Percentiles rank a stretch among this genome's conserved stretches.
These are phyloP conservation scores for Oligia latruncula DNA, from an alignment of 2,888 invertebrate species.

Conservation along the genomic window DNA sequence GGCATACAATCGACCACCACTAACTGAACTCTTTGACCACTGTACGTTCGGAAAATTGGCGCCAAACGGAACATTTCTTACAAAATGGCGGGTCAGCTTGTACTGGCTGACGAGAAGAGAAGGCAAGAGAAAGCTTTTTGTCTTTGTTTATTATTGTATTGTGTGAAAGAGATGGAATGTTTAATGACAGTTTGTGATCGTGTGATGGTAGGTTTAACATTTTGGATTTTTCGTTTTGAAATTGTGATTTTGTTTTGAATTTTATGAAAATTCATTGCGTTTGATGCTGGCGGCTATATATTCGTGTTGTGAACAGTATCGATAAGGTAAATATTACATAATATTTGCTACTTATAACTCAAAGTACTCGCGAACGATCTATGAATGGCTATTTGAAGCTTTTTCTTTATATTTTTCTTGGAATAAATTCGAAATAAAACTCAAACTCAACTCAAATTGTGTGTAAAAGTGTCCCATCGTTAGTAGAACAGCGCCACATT, in stretches of 20 bases:
- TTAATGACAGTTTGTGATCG: slow-evolving; percentile 72
- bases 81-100: slow-evolving; percentile 27
- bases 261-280: slow-evolving; percentile 14
- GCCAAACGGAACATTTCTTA: slow-evolving; percentile 22
- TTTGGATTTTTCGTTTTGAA: slow-evolving; percentile 49
- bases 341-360: neutral
- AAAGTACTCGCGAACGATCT: neutral
- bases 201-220: slow-evolving; percentile 66
- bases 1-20: slow-evolving; percentile 47
- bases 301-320: no score
- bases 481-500: no score
- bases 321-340: neutral
- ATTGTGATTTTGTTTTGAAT: slow-evolving; percentile 18
- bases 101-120: slow-evolving; percentile 64
- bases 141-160: slow-evolving; percentile 81
- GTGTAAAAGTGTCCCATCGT: no score
- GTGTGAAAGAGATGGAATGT: slow-evolving; percentile 75
- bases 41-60: slow-evolving; percentile 31
- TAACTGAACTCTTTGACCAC: slow-evolving; percentile 58
- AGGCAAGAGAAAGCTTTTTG: slow-evolving; percentile 76
- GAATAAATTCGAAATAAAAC: neutral
- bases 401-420: neutral
- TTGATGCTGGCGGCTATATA: neutral
- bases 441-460: no score
- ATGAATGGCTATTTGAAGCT: neutral